Conservation (phyloP, 2,113 vertebrate genomes). For the Sorex araneus region DNA sequence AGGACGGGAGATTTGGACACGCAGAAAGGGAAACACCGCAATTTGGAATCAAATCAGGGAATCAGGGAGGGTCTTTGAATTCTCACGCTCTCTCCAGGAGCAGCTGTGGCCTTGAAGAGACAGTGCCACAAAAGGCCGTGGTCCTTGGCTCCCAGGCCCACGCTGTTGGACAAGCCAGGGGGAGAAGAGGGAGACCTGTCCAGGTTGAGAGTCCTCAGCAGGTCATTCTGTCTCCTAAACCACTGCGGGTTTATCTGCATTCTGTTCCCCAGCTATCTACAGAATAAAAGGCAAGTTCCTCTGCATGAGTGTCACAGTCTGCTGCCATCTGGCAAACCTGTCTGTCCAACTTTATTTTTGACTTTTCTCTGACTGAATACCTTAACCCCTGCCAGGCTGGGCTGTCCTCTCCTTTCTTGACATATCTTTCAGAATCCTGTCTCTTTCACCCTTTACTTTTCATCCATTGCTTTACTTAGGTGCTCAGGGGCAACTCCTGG, state of each 20-base stretch:
- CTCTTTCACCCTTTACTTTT: not conserved
- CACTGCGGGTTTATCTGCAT: too few species aligned
- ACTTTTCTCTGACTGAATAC: constrained; percentile 22
- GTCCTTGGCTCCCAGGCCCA: constrained; percentile 60
- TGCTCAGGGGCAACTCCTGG: too few species aligned
- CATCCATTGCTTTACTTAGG: too few species aligned
- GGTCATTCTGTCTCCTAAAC: not conserved
- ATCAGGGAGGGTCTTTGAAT: constrained; percentile 67
- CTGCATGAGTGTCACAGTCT: not conserved
- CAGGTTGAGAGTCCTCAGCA: not conserved
- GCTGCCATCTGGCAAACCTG: not conserved
- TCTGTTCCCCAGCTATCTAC: not conserved
- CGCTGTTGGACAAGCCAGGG: constrained; percentile 1
- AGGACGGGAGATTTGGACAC: constrained; percentile 30
- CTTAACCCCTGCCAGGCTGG: not conserved
- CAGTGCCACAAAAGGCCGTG: constrained; percentile 46
- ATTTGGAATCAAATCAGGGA: constrained; percentile 62
- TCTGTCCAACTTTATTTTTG: constrained; percentile 53
- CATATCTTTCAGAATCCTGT: constrained; percentile 43
- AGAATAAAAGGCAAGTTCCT: constrained; percentile 17
- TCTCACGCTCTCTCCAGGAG: constrained; percentile 79
- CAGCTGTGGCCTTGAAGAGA: constrained; percentile 77
- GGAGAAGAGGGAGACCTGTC: not conserved
- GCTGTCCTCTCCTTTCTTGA: not conserved
- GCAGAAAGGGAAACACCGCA: constrained; percentile 65